phyloP scores from a whole-genome alignment of 2,113 vertebrate species.

The Pterocles orientalis region DNA sequence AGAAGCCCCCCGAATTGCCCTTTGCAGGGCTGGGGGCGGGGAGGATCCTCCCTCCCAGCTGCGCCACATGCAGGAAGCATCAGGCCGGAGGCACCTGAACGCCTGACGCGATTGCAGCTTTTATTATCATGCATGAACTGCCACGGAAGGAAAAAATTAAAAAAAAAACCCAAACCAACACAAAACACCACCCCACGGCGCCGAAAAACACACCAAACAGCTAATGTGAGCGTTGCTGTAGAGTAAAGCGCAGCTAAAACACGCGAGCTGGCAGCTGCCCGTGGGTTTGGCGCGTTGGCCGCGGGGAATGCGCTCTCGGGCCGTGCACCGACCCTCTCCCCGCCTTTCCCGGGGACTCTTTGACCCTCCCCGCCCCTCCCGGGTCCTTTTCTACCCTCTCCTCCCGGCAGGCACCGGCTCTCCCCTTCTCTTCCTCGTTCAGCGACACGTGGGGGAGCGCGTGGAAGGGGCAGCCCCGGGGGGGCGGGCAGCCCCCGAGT shows the following conservation, averaged over 20 bases:
- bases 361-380: too few relatives aligned
- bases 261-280: neutral
- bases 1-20: neutral
- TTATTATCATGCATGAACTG: neutral
- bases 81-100: neutral
- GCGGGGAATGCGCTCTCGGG: neutral
- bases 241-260: neutral
- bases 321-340: neutral
- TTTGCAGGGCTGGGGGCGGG: neutral
- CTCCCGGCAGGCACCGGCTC: neutral
- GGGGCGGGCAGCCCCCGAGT: neutral
- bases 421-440: neutral
- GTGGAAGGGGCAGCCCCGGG: neutral
- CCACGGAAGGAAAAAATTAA: neutral
- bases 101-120: neutral
- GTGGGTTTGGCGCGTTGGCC: neutral
- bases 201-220: neutral
- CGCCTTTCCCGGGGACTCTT: neutral
- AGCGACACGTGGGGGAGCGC: neutral
- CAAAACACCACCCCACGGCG: neutral
- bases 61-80: neutral
- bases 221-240: neutral
- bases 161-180: neutral
- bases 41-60: neutral
- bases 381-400: neutral